Base-by-base conservation (phyloP, 2,888 invertebrate genomes). In the Sisyra terminalis region DNA sequence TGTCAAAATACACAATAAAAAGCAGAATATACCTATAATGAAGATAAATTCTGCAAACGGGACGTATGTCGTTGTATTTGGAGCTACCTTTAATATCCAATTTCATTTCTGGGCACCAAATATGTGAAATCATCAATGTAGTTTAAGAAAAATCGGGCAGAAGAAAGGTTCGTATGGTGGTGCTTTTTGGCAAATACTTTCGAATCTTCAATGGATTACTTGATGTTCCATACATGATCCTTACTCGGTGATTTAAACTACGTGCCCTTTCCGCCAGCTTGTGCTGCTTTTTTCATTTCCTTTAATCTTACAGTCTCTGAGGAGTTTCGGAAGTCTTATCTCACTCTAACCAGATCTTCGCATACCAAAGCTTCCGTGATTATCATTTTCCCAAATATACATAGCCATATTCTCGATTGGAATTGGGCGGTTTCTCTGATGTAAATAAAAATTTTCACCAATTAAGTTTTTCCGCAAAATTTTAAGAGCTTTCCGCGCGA, bases 401-500 rank as follows among this genome's bases (percentile, higher is more conserved):
- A 44, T 72, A 73, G 16, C 93, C 96, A 66, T 92, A 96, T 59
- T 87, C 87, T 48, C 88, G 78, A n/a, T 71, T 73, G 3, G 78
- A 78, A 54, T 85, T 85, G 45, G 83, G 77, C 29, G 85, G 80
- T 56, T 84, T 88, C 56, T 94, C 93, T 41, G 73, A 71, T 30
- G 77, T 79, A 57, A 92, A 94, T 11, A 74, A 72, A 0, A 98
- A 87, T 53, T 88, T 59, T 88, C 83, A 2, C 93, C 93, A 53
- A 98, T 78, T 29, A 97, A 64, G 60, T 88, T 89, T 57, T 89
- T 88, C 30, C 97, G 74, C 39, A 98, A 67, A 57, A 81, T 96
- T 65, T 98, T 97, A 43, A 97, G 76, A 1, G 96, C 88, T 58
- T 97, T 96, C 94, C 96, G 98, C 0, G 94, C 96, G 69, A 73